A percentile compares a stretch with the other conserved stretches of the same genome.
Conservation (phyloP, 2,888 invertebrate genomes). For the Thumatha senex region DNA sequence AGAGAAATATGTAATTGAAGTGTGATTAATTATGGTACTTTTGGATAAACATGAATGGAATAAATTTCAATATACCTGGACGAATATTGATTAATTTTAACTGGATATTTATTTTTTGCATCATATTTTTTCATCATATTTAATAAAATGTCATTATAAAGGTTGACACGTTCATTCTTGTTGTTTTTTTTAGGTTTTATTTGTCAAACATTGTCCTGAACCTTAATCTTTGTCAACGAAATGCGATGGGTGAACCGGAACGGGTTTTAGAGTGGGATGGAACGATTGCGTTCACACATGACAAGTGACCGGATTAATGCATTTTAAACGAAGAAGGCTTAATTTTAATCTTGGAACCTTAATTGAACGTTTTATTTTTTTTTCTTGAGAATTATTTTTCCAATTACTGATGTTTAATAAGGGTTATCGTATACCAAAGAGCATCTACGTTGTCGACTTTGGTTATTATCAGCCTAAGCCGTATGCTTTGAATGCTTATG, state of each 20-base stretch:
- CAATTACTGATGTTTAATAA: conserved; percentile 24
- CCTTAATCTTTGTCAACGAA: conserved; percentile 69
- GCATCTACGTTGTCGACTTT: conserved; percentile 9
- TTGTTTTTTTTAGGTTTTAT: conserved; percentile 42
- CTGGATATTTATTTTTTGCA: conserved; percentile 40
- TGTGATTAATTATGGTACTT: conserved; percentile 34
- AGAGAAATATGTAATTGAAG: conserved; percentile 37
- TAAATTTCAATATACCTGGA: conserved; percentile 39
- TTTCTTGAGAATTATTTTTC: conserved; percentile 33
- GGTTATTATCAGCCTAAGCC: no score
- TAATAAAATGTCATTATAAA: conserved; percentile 60
- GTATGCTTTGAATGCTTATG: conserved; percentile 9
- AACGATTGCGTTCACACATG: conserved; percentile 64
- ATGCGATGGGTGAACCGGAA: conserved; percentile 61
- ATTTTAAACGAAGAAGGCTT: conserved; percentile 82
- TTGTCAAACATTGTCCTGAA: conserved; percentile 53
- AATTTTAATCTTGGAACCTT: conserved; percentile 74
- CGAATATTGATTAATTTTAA: conserved; percentile 51
- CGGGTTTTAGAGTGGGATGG: conserved; percentile 74
- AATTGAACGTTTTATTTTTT: conserved; percentile 65
- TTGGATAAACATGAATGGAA: conserved; percentile 31
- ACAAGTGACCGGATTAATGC: conserved; percentile 82
- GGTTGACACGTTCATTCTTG: conserved; percentile 54
- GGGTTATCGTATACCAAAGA: conserved; percentile 10
- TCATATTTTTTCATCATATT: conserved; percentile 45